These are phyloP conservation scores for Chouioia cunea DNA, from an alignment of 2,888 invertebrate species.

Conservation along the genomic window DNA sequence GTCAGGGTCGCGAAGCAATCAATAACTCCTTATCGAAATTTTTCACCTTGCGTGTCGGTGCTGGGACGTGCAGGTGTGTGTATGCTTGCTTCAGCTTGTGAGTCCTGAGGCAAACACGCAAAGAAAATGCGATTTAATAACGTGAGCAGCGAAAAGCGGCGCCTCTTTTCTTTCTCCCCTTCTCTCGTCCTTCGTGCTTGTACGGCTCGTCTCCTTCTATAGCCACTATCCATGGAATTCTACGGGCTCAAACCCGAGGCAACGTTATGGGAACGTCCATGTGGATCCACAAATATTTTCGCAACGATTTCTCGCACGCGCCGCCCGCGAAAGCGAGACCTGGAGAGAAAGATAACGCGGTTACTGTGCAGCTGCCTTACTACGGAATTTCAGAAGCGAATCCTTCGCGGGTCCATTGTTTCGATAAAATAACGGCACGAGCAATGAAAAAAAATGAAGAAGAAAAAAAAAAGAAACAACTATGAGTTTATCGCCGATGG, in stretches of 20 bases:
- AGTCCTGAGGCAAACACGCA: conserved; percentile 13
- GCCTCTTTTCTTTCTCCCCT: background rate
- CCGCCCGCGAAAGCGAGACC: conserved; percentile 53
- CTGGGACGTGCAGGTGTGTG: background rate
- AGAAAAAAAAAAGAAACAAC: background rate
- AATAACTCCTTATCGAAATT: too few relatives aligned
- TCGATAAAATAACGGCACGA: conserved; percentile 10
- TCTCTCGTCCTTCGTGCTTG: too few relatives aligned
- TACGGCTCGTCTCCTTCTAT: too few relatives aligned
- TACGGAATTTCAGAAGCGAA: conserved; percentile 44
- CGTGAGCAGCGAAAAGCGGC: conserved; percentile 13
- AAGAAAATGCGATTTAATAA: conserved; percentile 34
- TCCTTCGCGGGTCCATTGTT: conserved; percentile 29
- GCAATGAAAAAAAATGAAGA: background rate
- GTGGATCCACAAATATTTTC: conserved; percentile 52
- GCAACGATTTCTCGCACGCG: conserved; percentile 43
- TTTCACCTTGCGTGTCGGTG: too few relatives aligned
- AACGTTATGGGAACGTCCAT: conserved; percentile 22
- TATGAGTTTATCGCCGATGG: background rate
- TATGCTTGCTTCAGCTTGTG: background rate
- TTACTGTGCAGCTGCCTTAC: conserved; percentile 41
- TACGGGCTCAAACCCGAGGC: background rate
- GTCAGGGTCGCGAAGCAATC: too few relatives aligned
- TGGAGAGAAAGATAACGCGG: conserved; percentile 41
- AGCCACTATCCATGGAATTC: background rate